A percentile compares a stretch with the other conserved stretches of the same genome.
Evolutionary conservation across 2,113 vertebrate species (phyloP).

Genomic region (Tylochromis polylepis): DNA sequence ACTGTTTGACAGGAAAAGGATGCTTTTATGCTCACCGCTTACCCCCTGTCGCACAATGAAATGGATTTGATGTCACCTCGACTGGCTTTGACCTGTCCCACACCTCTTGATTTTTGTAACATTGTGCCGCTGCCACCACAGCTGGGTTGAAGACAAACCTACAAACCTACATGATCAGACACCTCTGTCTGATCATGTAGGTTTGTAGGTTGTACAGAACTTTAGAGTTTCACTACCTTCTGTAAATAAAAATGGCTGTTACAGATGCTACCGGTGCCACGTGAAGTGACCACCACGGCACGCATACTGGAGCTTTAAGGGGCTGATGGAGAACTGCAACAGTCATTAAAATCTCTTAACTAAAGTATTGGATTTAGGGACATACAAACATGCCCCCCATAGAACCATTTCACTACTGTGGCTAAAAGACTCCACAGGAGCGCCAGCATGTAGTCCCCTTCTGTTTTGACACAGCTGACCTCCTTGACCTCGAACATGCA

Average conservation of each 20-base stretch:
- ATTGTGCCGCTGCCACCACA: accelerated
- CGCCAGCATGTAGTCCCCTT: neutral
- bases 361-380: neutral
- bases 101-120: neutral
- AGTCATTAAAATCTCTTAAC: neutral
- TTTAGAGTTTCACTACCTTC: neutral
- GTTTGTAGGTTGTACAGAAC: accelerated
- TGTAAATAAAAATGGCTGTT: neutral
- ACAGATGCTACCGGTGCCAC: neutral
- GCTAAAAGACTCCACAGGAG: neutral
- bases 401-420: neutral
- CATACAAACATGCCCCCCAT: neutral
- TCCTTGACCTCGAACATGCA: neutral
- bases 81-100: neutral
- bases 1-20: neutral
- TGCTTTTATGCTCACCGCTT: neutral
- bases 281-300: neutral
- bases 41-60: neutral
- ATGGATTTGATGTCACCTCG: neutral
- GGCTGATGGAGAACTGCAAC: neutral
- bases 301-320: neutral
- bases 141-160: neutral
- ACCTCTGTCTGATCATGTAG: neutral
- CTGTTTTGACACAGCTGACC: neutral
- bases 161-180: too few species aligned